A percentile compares a stretch with the other conserved stretches of the same genome.
These are phyloP conservation scores for Macrotis lagotis DNA, from an alignment of 2,113 vertebrate species.

Conservation along the genomic window DNA sequence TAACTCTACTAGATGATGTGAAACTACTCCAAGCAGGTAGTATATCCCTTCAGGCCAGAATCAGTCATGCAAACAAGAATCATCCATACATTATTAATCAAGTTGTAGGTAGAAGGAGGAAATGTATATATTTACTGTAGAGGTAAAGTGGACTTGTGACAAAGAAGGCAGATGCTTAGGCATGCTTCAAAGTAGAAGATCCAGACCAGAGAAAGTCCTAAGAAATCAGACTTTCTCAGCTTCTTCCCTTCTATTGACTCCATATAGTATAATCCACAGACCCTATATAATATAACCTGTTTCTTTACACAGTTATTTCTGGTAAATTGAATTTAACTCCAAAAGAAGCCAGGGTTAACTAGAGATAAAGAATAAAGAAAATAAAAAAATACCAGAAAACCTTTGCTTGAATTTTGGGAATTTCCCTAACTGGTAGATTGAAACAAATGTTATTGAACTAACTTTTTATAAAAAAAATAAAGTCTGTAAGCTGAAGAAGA, in stretches of 20 bases:
- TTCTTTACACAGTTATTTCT: not conserved
- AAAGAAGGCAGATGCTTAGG: not conserved
- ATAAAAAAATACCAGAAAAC: no score
- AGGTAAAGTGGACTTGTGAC: not conserved
- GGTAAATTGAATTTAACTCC: not conserved
- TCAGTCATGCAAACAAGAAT: not conserved
- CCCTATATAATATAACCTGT: not conserved
- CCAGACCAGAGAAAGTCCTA: no score
- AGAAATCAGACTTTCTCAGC: not conserved
- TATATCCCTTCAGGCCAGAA: not conserved
- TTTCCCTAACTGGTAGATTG: not conserved
- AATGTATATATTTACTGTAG: not conserved
- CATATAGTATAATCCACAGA: no score
- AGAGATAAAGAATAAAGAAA: no score
- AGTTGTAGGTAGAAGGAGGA: not conserved
- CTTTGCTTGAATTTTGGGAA: not conserved
- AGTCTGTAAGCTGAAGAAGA: not conserved
- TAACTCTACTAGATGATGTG: not conserved
- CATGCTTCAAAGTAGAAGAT: not conserved
- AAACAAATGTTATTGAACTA: not conserved
- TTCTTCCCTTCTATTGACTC: not conserved
- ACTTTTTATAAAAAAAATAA: not conserved
- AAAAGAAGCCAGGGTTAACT: no score
- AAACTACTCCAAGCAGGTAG: not conserved
- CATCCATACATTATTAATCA: not conserved